These are phyloP conservation scores for Girardia tigrina DNA, from an alignment of 2,888 invertebrate species.

Conservation along the genomic window DNA sequence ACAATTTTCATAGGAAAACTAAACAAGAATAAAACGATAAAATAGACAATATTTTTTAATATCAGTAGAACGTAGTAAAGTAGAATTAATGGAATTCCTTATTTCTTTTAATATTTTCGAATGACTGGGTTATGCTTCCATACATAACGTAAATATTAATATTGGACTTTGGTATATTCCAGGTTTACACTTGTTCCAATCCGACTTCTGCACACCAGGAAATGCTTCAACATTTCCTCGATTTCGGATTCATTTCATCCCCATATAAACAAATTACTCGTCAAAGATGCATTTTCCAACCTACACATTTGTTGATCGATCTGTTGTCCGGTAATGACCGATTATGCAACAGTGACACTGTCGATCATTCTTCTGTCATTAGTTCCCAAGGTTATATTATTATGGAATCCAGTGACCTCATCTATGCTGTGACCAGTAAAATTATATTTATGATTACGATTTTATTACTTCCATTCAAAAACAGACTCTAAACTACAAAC, in stretches of 20 bases:
- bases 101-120: too few species aligned
- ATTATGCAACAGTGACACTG: background rate
- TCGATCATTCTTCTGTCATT: background rate
- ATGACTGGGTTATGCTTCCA: background rate
- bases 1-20: too few species aligned
- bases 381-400: constrained; percentile 17
- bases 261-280: background rate
- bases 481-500: background rate
- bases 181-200: background rate
- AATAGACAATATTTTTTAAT: too few species aligned
- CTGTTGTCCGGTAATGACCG: background rate
- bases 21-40: too few species aligned
- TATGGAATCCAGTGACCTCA: background rate
- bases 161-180: background rate
- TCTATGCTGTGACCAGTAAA: background rate
- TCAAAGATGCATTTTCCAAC: background rate
- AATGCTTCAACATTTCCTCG: background rate
- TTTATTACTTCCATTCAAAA: too few species aligned
- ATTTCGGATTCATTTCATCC: background rate
- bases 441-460: too few species aligned
- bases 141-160: background rate
- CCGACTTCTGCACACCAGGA: background rate
- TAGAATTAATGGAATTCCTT: too few species aligned
- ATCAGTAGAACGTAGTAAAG: too few species aligned
- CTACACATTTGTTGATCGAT: background rate